Conservation (phyloP, 2,888 invertebrate genomes). For the Philhelius pedissequus region DNA sequence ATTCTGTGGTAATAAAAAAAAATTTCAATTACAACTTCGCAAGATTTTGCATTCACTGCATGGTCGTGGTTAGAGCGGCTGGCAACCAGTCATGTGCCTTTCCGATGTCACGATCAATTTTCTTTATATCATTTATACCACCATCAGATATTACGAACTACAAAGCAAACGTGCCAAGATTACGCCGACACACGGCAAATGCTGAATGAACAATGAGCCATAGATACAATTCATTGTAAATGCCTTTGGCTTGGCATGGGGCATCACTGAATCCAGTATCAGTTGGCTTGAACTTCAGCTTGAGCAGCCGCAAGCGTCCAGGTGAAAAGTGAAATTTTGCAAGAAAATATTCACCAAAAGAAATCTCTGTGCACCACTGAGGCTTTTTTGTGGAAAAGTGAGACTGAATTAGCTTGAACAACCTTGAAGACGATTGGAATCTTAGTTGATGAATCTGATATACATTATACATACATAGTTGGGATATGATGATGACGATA, state of each 20-base stretch:
- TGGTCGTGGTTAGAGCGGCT: conserved; percentile 14
- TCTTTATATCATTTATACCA: conserved; percentile 42
- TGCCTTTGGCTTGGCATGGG: conserved; percentile 31
- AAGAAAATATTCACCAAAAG: conserved; percentile 42
- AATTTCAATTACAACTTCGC: conserved; percentile 45
- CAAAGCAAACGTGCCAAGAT: conserved; percentile 29
- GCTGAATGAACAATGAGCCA: conserved; percentile 49
- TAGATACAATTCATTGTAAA: conserved; percentile 49
- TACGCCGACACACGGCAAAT: conserved; percentile 11
- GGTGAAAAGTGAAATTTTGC: conserved; percentile 63
- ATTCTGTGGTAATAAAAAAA: conserved; percentile 30
- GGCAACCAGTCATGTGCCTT: conserved; percentile 20
- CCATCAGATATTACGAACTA: conserved; percentile 29
- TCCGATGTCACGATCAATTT: conserved; percentile 56
- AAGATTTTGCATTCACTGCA: conserved; percentile 24
- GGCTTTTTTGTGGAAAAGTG: conserved; percentile 9
- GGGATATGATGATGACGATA: conserved; percentile 32
- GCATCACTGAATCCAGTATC: conserved; percentile 1
- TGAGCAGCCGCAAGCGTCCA: conserved; percentile 11
- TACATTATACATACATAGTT: background rate
- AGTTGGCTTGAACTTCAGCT: background rate
- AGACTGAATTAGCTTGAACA: conserved; percentile 1
- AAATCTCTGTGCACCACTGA: conserved; percentile 25
- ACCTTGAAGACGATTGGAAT: conserved; percentile 4
- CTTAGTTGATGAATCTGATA: conserved; percentile 9